These are phyloP conservation scores for Acheta domesticus DNA, from an alignment of 2,888 invertebrate species.

Conservation along the genomic window DNA sequence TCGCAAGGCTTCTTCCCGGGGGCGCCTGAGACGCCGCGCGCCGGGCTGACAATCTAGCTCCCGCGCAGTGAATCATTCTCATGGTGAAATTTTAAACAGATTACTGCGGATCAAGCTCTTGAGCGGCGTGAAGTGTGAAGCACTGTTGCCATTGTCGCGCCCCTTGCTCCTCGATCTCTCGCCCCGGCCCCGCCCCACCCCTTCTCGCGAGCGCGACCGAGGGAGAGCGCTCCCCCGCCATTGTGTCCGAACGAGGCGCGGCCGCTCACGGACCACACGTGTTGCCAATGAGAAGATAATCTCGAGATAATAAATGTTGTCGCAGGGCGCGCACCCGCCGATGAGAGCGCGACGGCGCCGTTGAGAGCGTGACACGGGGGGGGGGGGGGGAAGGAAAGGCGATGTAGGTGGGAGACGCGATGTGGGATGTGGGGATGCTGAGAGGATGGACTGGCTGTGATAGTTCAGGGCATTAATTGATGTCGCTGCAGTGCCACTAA, in stretches of 20 bases:
- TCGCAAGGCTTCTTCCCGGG: no score
- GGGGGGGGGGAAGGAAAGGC: no score
- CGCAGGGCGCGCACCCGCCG: conserved; percentile 5
- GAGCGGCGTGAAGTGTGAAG: conserved; percentile 18
- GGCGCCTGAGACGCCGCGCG: background rate
- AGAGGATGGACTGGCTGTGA: no score
- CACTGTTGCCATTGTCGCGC: conserved; percentile 5
- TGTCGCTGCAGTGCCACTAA: no score
- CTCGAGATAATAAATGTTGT: conserved; percentile 18
- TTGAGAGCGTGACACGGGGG: background rate
- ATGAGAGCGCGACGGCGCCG: background rate
- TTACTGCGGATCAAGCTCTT: conserved; percentile 5
- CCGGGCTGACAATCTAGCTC: background rate
- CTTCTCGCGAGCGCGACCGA: no score
- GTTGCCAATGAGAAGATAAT: conserved; percentile 18
- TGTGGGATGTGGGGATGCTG: no score
- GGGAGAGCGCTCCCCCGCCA: no score
- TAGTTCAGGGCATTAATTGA: no score
- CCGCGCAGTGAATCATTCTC: conserved; percentile 8
- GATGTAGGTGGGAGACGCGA: no score
- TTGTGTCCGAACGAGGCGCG: background rate
- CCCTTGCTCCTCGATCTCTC: background rate
- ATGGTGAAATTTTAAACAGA: conserved; percentile 9
- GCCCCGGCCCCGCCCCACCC: background rate
- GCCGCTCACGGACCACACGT: background rate